These are phyloP conservation scores for Rutpela maculata DNA, from an alignment of 2,888 invertebrate genomes.

Conservation along the genomic window DNA sequence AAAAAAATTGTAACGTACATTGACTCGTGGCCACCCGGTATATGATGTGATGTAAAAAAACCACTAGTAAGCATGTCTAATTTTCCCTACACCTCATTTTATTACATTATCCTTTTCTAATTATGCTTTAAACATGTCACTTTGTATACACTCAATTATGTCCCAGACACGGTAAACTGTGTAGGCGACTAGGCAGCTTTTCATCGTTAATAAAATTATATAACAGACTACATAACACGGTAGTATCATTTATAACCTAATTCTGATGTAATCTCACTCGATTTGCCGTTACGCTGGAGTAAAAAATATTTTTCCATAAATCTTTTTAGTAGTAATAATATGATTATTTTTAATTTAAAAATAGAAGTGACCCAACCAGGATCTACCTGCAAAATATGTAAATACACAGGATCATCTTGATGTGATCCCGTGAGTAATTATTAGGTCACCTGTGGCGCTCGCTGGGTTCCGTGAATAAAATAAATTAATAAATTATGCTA, in stretches of 20 bases:
- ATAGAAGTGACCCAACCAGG: constrained; percentile 37
- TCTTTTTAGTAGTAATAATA: not conserved
- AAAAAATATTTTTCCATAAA: constrained; percentile 18
- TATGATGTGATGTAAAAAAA: too few relatives aligned
- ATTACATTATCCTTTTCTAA: too few relatives aligned
- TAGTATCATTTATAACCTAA: constrained; percentile 8
- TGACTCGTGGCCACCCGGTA: too few relatives aligned
- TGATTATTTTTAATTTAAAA: constrained; percentile 19
- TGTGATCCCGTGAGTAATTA: constrained; percentile 37
- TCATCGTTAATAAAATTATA: not conserved
- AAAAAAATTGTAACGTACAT: too few relatives aligned
- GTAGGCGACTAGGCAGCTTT: not conserved
- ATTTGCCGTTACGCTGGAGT: constrained; percentile 16
- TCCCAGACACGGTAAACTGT: not conserved
- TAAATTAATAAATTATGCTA: constrained; percentile 20
- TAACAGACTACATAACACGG: not conserved
- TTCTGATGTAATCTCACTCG: not conserved
- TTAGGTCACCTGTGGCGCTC: constrained; percentile 35
- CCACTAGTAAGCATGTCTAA: too few relatives aligned
- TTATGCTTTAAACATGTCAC: not conserved
- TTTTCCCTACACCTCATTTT: too few relatives aligned
- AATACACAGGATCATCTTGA: constrained; percentile 30
- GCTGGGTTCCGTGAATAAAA: constrained; percentile 5
- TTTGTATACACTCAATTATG: not conserved
- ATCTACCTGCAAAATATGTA: constrained; percentile 19